phyloP scores from a whole-genome alignment of 2,888 invertebrate genomes.

The Meteorus cinctellus region DNA sequence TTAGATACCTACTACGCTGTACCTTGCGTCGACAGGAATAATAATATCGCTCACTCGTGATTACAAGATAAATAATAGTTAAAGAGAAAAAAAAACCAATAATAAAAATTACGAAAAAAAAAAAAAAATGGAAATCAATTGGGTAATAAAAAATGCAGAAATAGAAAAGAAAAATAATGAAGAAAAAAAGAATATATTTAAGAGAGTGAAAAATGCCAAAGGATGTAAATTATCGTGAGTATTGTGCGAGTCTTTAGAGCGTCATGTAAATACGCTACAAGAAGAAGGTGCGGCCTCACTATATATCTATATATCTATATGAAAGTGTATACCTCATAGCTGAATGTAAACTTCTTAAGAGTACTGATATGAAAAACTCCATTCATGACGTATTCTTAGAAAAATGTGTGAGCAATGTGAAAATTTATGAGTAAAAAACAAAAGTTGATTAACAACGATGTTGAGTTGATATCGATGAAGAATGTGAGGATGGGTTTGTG shows the following conservation, averaged over 20 bases:
- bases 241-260: neutral
- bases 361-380: neutral
- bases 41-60: conserved; percentile 20
- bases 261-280: conserved; percentile 7
- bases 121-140: neutral
- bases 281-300: conserved; percentile 20
- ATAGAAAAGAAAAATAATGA: conserved; percentile 1
- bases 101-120: no score
- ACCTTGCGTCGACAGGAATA: conserved; percentile 71
- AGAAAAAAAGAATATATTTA: conserved; percentile 16
- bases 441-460: neutral
- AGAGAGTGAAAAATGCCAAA: conserved; percentile 9
- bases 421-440: neutral
- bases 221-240: conserved; percentile 19
- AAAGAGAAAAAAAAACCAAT: neutral
- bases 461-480: neutral
- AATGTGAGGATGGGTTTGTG: no score
- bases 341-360: neutral
- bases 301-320: neutral
- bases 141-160: conserved; percentile 21
- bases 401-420: neutral
- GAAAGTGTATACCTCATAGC: neutral
- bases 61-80: conserved; percentile 8
- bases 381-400: conserved; percentile 14
- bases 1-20: conserved; percentile 73